A percentile compares a stretch with the other conserved stretches of the same genome.
Evolutionary conservation across 2,888 invertebrate genomes (phyloP).

Genomic region (Melanophora roralis): DNA sequence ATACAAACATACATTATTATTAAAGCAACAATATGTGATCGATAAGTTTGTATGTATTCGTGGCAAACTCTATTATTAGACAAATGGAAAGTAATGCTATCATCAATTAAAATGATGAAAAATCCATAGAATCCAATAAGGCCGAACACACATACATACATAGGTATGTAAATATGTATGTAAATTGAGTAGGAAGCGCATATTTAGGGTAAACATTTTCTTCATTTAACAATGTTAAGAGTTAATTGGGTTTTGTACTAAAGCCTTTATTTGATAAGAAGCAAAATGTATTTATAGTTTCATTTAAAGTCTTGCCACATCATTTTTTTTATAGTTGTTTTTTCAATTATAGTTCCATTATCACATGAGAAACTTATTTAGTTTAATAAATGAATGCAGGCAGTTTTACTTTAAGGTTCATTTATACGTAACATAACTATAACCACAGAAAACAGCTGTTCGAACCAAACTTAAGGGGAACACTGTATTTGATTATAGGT

Average conservation of each 20-base stretch:
- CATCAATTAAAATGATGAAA: constrained; percentile 40
- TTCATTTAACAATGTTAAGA: constrained; percentile 32
- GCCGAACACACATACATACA: too few species aligned
- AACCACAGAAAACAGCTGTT: too few species aligned
- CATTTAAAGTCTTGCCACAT: neutral
- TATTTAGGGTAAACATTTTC: constrained; percentile 33
- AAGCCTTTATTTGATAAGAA: constrained; percentile 34
- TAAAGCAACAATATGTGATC: too few species aligned
- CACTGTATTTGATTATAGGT: too few species aligned
- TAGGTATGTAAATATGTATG: too few species aligned
- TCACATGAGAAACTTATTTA: too few species aligned
- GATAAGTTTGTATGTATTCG: neutral
- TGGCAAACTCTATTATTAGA: constrained; percentile 42
- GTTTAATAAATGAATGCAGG: too few species aligned
- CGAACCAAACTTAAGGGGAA: too few species aligned
- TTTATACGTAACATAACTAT: too few species aligned
- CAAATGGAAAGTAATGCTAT: constrained; percentile 17
- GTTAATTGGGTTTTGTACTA: constrained; percentile 42
- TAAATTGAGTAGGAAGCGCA: neutral
- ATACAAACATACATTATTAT: neutral
- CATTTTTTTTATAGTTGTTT: too few species aligned
- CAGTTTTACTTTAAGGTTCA: too few species aligned
- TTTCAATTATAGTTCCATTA: too few species aligned
- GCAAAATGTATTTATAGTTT: constrained; percentile 21
- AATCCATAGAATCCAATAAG: constrained; percentile 28